Evolutionary conservation across 2,888 invertebrate genomes (phyloP), one percentile per base, ranked within the genome.

Genomic region (Nebria salina): DNA sequence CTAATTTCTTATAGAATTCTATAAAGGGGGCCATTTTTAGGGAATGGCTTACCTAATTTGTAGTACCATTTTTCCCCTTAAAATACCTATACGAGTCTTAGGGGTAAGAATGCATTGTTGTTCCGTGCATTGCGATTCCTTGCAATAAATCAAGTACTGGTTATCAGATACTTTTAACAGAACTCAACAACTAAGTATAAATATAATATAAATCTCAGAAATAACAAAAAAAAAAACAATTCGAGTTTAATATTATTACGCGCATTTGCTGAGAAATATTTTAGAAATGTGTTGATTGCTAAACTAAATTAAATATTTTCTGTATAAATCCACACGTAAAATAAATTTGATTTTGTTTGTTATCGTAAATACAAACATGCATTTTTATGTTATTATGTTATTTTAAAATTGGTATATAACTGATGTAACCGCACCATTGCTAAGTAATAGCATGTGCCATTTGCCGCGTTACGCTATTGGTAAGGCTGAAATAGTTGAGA

Each of bases 381-480:
- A 54, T 11, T 13, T 11, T 54, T 54, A 54, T 54, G 2, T 54
- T 54, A 54, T 54, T 7, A 54, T 11, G 13, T 7, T 8, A 11
- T 54, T 7, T 13, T 11, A 54, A 3, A 54, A 54, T 7, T 8
- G 54, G 5, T 34, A 34, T 34, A 5, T 54, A 54, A 25, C 66
- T 26, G 26, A 25, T 68, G 0, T 68, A 68, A 20, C 68, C 68
- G 68, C 26, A 9, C 9, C 68, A 68, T 68, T 68, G 68, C 6
- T 68, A 68, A 26, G 9, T 2, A 68, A 68, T 13, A 68, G 68
- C 68, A 68, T 25, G 68, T 9, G 68, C 26, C 68, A 68, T 68
- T 68, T 68, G 15, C 68, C 26, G 26, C 68, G 20, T 25, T 11
- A 8, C 20, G 54, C 54, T 54, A 34, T 34, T 34, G 34, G 54